Evolutionary conservation across 1,140 invertebrate genomes (phyloP).

Genomic region (Pseudoatta argentina): DNA sequence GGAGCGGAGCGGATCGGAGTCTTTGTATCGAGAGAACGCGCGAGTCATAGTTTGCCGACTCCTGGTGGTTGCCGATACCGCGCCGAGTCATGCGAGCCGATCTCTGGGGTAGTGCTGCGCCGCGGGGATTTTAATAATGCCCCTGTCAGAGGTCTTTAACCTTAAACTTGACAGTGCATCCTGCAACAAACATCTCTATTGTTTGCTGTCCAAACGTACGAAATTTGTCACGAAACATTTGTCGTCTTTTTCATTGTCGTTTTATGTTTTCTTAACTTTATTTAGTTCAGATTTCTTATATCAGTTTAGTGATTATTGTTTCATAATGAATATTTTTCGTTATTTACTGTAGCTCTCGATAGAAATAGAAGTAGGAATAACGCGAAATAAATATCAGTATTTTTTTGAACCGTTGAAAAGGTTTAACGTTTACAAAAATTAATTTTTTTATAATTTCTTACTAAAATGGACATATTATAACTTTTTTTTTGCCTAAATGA

Average conservation of each 20-base stretch:
- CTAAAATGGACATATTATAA: background rate
- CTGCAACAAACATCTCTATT: conserved; percentile 32
- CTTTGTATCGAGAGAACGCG: conserved; percentile 47
- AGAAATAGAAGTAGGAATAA: conserved; percentile 12
- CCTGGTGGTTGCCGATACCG: conserved; percentile 50
- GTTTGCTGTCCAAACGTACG: background rate
- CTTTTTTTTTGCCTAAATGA: no score
- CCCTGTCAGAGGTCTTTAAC: conserved; percentile 49
- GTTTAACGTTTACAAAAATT: background rate
- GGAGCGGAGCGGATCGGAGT: conserved; percentile 23
- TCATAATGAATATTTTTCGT: background rate
- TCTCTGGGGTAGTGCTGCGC: background rate
- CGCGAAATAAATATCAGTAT: background rate
- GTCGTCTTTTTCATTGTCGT: no score
- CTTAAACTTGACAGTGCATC: conserved; percentile 42
- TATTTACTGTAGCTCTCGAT: background rate
- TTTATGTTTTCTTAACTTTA: background rate
- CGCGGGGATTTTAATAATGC: conserved; percentile 50
- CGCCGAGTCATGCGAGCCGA: conserved; percentile 53
- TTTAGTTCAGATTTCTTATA: background rate
- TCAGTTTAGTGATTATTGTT: background rate
- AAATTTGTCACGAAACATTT: background rate
- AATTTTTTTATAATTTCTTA: background rate
- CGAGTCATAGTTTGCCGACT: conserved; percentile 60
- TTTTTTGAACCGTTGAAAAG: background rate